Conservation (phyloP, 2,797 vertebrate genomes). For the Natrix natrix region DNA sequence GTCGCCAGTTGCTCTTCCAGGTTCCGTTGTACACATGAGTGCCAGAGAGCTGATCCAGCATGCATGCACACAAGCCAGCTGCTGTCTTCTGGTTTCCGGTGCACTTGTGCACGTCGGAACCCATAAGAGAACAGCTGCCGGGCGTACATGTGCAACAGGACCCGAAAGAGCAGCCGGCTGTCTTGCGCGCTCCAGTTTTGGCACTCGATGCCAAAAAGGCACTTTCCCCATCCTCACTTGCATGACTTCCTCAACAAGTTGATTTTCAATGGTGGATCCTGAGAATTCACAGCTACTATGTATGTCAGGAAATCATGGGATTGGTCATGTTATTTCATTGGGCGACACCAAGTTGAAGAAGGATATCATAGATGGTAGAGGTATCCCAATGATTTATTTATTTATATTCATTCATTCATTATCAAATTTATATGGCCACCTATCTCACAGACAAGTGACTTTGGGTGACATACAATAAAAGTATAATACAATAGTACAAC, state of each 20-base stretch:
- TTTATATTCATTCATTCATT: not conserved
- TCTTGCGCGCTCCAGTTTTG: too few relatives aligned
- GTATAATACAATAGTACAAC: not conserved
- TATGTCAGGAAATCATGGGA: not conserved
- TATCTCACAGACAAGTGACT: not conserved
- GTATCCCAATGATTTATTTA: not conserved
- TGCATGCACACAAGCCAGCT: too few relatives aligned
- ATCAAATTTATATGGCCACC: not conserved
- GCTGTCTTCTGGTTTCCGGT: too few relatives aligned
- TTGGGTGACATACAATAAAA: not conserved
- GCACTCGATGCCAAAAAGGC: not conserved
- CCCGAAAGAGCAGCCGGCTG: too few relatives aligned
- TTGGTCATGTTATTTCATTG: not conserved
- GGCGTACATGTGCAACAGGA: too few relatives aligned
- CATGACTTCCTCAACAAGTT: not conserved
- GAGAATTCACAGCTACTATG: not conserved
- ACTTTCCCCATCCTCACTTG: not conserved
- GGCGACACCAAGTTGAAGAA: not conserved
- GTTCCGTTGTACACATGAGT: too few relatives aligned
- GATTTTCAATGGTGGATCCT: not conserved
- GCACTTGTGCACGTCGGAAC: too few relatives aligned
- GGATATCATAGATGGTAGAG: not conserved
- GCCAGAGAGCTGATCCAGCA: too few relatives aligned
- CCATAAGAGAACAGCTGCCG: too few relatives aligned
- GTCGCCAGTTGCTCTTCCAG: too few relatives aligned